Evolutionary conservation across 2,113 vertebrate species (phyloP).

Genomic region (Stercorarius parasiticus): DNA sequence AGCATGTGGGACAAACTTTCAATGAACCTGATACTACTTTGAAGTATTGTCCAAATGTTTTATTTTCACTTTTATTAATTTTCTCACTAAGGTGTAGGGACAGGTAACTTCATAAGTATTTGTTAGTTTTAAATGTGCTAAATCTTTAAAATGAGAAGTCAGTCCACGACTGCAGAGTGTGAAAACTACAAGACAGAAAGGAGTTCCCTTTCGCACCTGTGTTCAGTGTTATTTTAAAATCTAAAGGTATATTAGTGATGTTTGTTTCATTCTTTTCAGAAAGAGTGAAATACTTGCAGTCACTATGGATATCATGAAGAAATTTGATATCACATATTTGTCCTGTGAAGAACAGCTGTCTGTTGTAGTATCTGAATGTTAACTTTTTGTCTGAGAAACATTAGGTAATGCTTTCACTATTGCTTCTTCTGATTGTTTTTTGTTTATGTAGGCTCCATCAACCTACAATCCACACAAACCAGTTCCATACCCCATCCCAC

Average conservation of each 20-base stretch:
- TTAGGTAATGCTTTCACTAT: slow-evolving; percentile 31
- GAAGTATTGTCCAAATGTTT: neutral
- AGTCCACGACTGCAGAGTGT: neutral
- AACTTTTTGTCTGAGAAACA: neutral
- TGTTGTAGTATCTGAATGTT: neutral
- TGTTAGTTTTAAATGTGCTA: neutral
- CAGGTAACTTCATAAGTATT: neutral
- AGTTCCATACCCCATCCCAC: slow-evolving; percentile 96
- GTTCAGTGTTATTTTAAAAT: neutral
- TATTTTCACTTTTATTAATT: neutral
- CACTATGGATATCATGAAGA: neutral
- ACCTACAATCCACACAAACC: slow-evolving; percentile 96
- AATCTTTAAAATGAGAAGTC: neutral
- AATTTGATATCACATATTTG: neutral
- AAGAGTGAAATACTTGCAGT: neutral
- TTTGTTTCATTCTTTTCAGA: neutral
- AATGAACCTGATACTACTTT: neutral
- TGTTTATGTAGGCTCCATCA: slow-evolving; percentile 84
- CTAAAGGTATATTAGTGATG: neutral
- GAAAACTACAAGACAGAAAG: neutral
- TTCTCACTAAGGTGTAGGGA: neutral
- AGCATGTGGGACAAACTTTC: neutral
- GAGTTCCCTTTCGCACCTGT: neutral
- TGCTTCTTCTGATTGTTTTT: neutral
- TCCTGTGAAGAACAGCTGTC: neutral